A percentile compares a stretch with the other conserved stretches of the same genome.
Evolutionary conservation across 53 echinoderm and acorn worm genomes (phyloP).

Genomic region (Antedon mediterranea): DNA sequence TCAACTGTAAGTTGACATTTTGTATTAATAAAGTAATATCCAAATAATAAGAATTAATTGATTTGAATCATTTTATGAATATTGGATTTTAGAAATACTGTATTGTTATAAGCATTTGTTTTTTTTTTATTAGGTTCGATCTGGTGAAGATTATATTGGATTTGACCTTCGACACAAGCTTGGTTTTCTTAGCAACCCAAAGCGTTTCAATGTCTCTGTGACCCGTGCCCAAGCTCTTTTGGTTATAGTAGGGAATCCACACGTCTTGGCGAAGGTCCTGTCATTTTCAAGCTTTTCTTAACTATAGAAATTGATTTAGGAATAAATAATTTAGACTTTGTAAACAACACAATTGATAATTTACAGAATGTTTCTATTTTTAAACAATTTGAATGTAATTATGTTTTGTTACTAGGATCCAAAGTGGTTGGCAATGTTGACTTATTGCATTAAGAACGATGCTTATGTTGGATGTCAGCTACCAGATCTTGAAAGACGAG

Average conservation of each 20-base stretch:
- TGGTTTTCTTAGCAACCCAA: constrained; percentile 93
- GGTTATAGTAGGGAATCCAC: constrained; percentile 79
- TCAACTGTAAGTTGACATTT: constrained; percentile 94
- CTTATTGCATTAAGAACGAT: constrained; percentile 40
- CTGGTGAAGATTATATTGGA: constrained; percentile 49
- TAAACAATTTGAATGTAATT: too few relatives aligned
- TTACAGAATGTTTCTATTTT: background rate
- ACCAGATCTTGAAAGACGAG: constrained; percentile 25
- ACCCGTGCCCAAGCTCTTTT: constrained; percentile 78
- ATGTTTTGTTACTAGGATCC: constrained; percentile 40
- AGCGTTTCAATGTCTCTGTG: constrained; percentile 92
- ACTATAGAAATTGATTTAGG: background rate
- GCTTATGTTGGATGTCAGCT: constrained; percentile 84
- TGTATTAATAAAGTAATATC: too few relatives aligned
- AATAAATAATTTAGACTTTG: background rate
- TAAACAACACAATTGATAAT: background rate
- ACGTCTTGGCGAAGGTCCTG: constrained; percentile 72
- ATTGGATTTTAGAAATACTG: too few relatives aligned
- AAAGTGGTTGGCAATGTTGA: constrained; percentile 60
- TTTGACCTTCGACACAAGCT: constrained; percentile 85
- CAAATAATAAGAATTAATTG: too few relatives aligned
- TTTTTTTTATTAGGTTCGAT: constrained; percentile 40
- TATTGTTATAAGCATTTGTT: too few relatives aligned
- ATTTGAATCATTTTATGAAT: too few relatives aligned
- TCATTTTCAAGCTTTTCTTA: background rate